Percentiles rank a stretch among this genome's conserved stretches.
Evolutionary conservation across 2,888 invertebrate genomes (phyloP).

Genomic region (Endotricha flammealis): DNA sequence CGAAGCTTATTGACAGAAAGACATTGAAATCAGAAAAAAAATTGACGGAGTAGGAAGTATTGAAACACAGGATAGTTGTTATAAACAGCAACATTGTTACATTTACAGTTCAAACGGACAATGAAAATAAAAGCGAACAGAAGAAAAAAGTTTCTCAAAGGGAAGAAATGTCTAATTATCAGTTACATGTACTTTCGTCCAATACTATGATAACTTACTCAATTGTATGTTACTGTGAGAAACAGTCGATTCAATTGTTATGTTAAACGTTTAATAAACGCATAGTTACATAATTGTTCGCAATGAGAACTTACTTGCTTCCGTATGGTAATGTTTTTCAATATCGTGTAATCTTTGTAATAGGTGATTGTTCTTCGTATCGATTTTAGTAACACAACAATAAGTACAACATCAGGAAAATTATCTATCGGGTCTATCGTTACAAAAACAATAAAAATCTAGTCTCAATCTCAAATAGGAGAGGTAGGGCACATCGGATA

Average conservation of each 20-base stretch:
- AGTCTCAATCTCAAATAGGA: too few species aligned
- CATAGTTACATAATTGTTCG: constrained; percentile 12
- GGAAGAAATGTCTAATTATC: constrained; percentile 1
- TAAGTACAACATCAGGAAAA: too few species aligned
- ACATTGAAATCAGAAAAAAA: too few species aligned
- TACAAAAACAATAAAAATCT: too few species aligned
- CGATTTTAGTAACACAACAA: too few species aligned
- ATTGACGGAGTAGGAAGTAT: too few species aligned
- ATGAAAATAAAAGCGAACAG: background rate
- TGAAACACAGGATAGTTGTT: too few species aligned
- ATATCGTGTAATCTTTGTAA: background rate
- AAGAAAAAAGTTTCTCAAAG: constrained; percentile 4
- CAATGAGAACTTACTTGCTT: constrained; percentile 9
- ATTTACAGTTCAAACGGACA: too few species aligned
- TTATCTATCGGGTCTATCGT: too few species aligned
- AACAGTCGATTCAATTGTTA: constrained; percentile 17
- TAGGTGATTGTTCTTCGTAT: background rate
- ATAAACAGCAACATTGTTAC: too few species aligned
- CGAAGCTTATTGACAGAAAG: too few species aligned
- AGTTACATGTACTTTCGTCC: constrained; percentile 3
- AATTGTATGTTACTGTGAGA: constrained; percentile 16
- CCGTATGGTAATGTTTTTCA: constrained; percentile 8
- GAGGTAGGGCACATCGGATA: too few species aligned
- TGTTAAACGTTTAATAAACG: constrained; percentile 19
- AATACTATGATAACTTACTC: constrained; percentile 2